phyloP scores from a whole-genome alignment of 2,888 invertebrate species.

The Ischnura elegans region DNA sequence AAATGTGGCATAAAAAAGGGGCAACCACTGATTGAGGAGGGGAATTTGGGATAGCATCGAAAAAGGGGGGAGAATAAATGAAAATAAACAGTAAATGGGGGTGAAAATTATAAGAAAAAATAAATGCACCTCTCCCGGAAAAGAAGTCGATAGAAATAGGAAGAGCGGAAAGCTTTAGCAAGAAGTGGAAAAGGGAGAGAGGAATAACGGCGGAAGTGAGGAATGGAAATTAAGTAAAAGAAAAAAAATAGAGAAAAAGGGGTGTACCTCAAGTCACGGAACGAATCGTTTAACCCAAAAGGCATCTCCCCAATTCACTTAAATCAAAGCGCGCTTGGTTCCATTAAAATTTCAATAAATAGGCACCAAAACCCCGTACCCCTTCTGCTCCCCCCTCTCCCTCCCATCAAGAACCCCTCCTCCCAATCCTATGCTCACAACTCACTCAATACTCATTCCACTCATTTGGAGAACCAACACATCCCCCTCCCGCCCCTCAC shows the following conservation, averaged over 20 bases:
- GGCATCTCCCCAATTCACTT: constrained; percentile 66
- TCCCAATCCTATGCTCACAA: not conserved
- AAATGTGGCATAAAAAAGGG: not conserved
- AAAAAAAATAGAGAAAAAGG: not conserved
- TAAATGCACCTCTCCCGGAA: not conserved
- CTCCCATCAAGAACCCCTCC: not conserved
- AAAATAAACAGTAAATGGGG: not conserved
- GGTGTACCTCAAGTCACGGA: constrained; percentile 55
- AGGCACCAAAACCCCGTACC: constrained; percentile 11
- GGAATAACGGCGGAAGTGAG: not conserved
- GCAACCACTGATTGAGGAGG: not conserved
- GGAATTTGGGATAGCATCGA: not conserved
- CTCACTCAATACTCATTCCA: constrained; percentile 35
- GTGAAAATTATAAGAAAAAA: constrained; percentile 1
- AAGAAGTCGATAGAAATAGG: constrained; percentile 7
- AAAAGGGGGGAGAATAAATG: not conserved
- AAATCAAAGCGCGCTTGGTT: constrained; percentile 67
- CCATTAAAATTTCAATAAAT: constrained; percentile 67
- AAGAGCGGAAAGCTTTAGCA: not conserved
- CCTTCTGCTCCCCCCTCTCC: not conserved
- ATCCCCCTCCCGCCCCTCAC: not conserved
- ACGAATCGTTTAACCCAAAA: constrained; percentile 55
- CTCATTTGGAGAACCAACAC: not conserved
- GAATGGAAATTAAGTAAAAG: not conserved
- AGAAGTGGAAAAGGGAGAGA: not conserved